These are phyloP conservation scores for Nasonia longicornis DNA, from an alignment of 1,140 invertebrate species.

Conservation along the genomic window DNA sequence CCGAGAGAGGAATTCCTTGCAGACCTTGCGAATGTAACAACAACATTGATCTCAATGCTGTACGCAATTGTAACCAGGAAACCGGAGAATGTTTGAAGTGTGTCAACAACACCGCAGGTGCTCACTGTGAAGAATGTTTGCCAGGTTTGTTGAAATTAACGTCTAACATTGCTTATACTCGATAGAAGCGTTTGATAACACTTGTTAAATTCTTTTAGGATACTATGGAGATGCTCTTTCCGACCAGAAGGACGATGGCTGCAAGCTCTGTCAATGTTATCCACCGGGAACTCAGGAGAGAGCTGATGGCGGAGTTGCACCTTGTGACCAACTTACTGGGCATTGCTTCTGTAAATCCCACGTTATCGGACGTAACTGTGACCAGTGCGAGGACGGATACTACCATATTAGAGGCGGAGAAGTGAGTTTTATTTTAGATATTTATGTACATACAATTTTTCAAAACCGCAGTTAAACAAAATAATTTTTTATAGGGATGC, in stretches of 20 bases:
- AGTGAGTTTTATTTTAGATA: conserved; percentile 54
- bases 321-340: conserved; percentile 85
- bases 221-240: conserved; percentile 91
- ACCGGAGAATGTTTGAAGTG: conserved; percentile 97
- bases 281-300: conserved; percentile 79
- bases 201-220: conserved; percentile 66
- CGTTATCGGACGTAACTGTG: conserved; percentile 89
- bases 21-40: conserved; percentile 92
- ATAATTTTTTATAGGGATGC: conserved; percentile 75
- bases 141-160: conserved; percentile 72
- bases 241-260: conserved; percentile 86
- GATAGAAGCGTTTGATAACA: neutral
- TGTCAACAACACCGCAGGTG: conserved; percentile 95
- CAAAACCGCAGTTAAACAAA: conserved; percentile 21
- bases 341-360: conserved; percentile 89
- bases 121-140: conserved; percentile 89
- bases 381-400: conserved; percentile 87
- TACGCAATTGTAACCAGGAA: conserved; percentile 92
- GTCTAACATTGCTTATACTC: neutral
- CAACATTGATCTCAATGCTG: conserved; percentile 95
- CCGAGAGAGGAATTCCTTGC: conserved; percentile 79
- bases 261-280: conserved; percentile 89
- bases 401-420: conserved; percentile 85
- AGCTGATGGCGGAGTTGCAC: conserved; percentile 75
- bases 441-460: neutral